Evolutionary conservation across 2,888 invertebrate species (phyloP).

Genomic region (Torymus tubicola): DNA sequence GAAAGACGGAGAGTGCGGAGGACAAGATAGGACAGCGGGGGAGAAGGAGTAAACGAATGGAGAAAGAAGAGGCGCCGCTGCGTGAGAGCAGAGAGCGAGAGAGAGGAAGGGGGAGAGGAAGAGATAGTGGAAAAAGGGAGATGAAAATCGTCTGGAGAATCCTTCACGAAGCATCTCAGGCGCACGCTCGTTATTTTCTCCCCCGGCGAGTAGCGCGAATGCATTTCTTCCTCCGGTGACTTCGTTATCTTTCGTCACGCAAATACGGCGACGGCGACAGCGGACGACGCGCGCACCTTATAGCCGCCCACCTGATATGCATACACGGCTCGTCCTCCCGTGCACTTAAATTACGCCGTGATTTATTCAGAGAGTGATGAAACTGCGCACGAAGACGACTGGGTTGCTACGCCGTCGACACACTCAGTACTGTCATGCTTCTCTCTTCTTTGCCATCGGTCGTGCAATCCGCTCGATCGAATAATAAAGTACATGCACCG

Average conservation of each 20-base stretch:
- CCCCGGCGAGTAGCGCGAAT: constrained; percentile 26
- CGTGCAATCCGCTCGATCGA: too few species aligned
- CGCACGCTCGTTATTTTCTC: constrained; percentile 51
- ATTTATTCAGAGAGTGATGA: constrained; percentile 40
- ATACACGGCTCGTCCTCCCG: neutral
- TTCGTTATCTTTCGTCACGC: constrained; percentile 59
- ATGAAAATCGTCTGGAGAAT: constrained; percentile 52
- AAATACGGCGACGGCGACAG: constrained; percentile 39
- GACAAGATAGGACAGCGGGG: neutral
- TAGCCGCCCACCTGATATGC: constrained; percentile 30
- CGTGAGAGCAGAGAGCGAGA: neutral
- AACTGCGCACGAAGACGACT: neutral
- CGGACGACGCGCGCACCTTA: neutral
- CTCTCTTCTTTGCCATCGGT: too few species aligned
- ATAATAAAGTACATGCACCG: too few species aligned
- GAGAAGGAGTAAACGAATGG: neutral
- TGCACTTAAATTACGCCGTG: constrained; percentile 24
- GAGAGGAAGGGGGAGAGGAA: constrained; percentile 2
- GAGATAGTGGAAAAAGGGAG: constrained; percentile 7
- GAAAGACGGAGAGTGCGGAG: constrained; percentile 1
- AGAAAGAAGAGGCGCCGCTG: neutral
- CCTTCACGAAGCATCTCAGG: constrained; percentile 41
- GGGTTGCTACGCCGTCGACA: neutral
- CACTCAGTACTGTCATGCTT: too few species aligned
- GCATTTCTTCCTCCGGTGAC: constrained; percentile 51